Base-by-base conservation (phyloP, 1,140 invertebrate species). In the Semibalanus balanoides region DNA sequence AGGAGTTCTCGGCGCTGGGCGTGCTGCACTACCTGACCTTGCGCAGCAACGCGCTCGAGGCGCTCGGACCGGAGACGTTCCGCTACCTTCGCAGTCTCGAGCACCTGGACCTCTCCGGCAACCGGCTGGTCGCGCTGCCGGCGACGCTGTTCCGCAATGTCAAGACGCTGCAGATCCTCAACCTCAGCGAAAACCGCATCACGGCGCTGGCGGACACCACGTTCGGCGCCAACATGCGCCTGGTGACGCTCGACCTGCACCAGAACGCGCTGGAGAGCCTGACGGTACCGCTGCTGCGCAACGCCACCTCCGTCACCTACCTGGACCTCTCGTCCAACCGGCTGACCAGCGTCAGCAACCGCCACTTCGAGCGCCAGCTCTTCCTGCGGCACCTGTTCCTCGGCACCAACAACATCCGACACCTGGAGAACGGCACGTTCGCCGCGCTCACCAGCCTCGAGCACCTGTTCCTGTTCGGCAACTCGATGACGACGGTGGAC, bases 1-100 rank as follows among this genome's bases (percentile, higher is more conserved):
- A 51, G 25, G 76, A 78, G 3, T 92, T 94, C 80, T 82, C 83
- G 5, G 89, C 88, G 74, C 86, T 89, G 69, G 82, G 84, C 0
- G 87, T 86, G 43, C 81, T 94, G 0, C 89, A 88, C 75, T 86
- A 87, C 0, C 84, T 94, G 0, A 89, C 90, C 78, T 83, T 95
- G 73, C 90, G 91, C 28, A 88, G 90, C 77, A 93, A 93, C 82
- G 84, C 86, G 79, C 82, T 93, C 22, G 83, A 84, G 22, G 85
- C 87, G 40, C 83, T 92, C 29, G 87, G 87, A 0, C 81, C 82
- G 3, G 84, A 84, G 75, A 78, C 87, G 35, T 87, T 89, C 79
- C 74, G 84, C 31, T 82, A 87, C 75, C 82, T 88, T 72, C 72
- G 70, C 17, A 79, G 78, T 31, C 80, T 88, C 7, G 86, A 88